Evolutionary conservation across 2,797 vertebrate species (phyloP).

Genomic region (Macrochelys suwanniensis): DNA sequence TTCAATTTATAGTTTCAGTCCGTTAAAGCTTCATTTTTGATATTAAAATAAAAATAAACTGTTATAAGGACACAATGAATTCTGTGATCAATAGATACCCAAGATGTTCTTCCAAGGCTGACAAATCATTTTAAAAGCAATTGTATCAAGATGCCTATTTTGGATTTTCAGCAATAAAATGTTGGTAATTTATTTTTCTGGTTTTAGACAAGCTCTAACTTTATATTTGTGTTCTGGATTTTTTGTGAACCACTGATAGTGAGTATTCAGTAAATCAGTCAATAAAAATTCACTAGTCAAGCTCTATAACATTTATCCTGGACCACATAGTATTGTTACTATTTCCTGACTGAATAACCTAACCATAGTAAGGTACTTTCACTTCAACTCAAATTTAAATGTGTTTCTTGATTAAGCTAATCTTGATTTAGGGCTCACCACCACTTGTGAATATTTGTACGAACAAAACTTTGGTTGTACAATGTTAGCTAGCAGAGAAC

Average conservation of each 20-base stretch:
- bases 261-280: not conserved
- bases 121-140: conserved; percentile 18
- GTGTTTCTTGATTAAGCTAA: conserved; percentile 28
- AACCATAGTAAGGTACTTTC: conserved; percentile 18
- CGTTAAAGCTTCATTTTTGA: conserved; percentile 27
- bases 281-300: not conserved
- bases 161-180: not conserved
- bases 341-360: conserved; percentile 22
- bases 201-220: not conserved
- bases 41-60: conserved; percentile 44
- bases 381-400: not conserved
- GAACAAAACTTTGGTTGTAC: conserved; percentile 44
- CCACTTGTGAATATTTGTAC: not conserved
- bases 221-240: not conserved
- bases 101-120: not conserved
- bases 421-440: conserved; percentile 11
- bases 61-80: not conserved
- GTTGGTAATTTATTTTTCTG: not conserved
- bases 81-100: conserved; percentile 27
- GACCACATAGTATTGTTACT: not conserved
- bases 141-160: not conserved
- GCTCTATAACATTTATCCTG: conserved; percentile 25
- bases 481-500: conserved; percentile 26
- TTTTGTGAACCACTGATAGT: not conserved
- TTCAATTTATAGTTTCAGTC: conserved; percentile 28